Evolutionary conservation across 2,113 vertebrate species (phyloP).

Genomic region (Pedetes capensis): DNA sequence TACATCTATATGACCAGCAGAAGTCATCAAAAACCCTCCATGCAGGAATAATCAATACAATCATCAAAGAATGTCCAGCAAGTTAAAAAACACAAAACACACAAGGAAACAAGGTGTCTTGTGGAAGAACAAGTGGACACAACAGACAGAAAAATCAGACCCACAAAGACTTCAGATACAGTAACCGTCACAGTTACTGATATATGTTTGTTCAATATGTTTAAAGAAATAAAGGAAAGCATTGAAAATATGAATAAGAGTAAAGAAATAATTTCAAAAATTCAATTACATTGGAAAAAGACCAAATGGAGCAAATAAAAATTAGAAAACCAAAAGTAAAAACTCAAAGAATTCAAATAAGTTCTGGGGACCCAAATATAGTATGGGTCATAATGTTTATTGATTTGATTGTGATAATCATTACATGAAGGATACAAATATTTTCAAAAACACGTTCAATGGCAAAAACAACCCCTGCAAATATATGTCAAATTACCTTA

Average conservation of each 20-base stretch:
- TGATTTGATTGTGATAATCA: not conserved
- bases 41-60: not conserved
- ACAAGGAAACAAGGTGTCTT: not conserved
- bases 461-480: not conserved
- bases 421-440: not conserved
- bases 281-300: not conserved
- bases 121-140: not conserved
- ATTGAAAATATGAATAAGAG: not conserved
- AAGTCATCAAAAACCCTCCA: not conserved
- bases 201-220: not conserved
- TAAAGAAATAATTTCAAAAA: not conserved
- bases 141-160: not conserved
- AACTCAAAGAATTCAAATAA: not conserved
- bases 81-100: not conserved
- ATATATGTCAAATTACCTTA: not conserved
- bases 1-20: not conserved
- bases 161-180: not conserved
- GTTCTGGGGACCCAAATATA: not conserved
- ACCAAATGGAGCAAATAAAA: not conserved
- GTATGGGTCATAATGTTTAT: not conserved
- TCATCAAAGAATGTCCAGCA: not conserved
- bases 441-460: not conserved
- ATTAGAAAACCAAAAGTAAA: not conserved
- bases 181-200: not conserved
- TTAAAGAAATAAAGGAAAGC: not conserved